Base-by-base conservation (phyloP, 2,888 invertebrate genomes). In the Patella caerulea region DNA sequence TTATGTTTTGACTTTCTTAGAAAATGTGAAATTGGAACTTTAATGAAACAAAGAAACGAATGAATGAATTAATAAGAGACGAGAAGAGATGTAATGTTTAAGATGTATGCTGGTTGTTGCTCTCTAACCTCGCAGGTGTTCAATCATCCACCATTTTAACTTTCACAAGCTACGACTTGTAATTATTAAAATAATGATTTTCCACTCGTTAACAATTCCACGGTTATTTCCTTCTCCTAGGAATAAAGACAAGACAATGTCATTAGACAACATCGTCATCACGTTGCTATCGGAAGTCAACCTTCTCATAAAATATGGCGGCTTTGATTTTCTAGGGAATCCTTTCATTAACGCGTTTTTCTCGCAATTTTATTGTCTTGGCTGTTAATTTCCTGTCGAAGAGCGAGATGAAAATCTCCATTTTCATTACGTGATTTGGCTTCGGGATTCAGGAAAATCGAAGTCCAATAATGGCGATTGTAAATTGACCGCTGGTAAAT, bases 401-500 rank as follows among this genome's bases (percentile, higher is more conserved):
- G 24, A 65, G 24, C 65, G 24, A 24, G 65, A 65, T 65, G 24
- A 65, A 24, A 65, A 65, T 65, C 65, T 24, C 24, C 65, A 65
- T 65, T 24, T 19, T 19, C 65, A 65, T 65, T 65, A 65, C 65
- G 65, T 65, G 65, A 65, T 65, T 65, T 65, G 65, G 65, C 45
- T 65, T 65, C 19, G 65, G 19, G 65, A 65, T 12, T 24, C 14
- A 24, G 24, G 19, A 19, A 24, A 65, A 65, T 65, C 24, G 65
- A 65, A 24, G 19, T 65, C 65, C 65, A 19, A 65, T 65, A 65
- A 19, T 24, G 24, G 65, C 1, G 19, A 65, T 24, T 24, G 65
- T 65, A 65, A 65, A 65, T 65, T 65, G 65, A 65, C 65, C 65
- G 65, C 65, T 65, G 65, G 24, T 65, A 65, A 65, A 65, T 65